Evolutionary conservation across 2,797 vertebrate species (phyloP).

Genomic region (Sus cebifrons): DNA sequence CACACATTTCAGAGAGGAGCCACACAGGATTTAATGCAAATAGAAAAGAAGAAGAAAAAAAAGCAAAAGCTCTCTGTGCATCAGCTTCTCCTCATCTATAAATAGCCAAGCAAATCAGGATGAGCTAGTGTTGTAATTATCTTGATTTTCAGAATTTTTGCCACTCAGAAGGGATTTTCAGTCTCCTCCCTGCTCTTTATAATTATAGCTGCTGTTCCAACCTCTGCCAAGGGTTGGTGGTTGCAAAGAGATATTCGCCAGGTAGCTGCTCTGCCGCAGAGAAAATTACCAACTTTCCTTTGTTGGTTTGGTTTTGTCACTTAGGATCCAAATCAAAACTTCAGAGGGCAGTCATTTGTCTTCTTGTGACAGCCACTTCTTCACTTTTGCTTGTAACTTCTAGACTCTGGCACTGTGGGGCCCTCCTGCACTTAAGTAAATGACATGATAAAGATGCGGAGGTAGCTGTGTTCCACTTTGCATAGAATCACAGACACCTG

Average conservation of each 20-base stretch:
- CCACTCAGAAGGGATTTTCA: slow-evolving; percentile 80
- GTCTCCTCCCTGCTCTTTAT: slow-evolving; percentile 69
- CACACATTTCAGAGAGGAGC: slow-evolving; percentile 89
- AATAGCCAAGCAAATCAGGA: slow-evolving; percentile 88
- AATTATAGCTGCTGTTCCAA: slow-evolving; percentile 80
- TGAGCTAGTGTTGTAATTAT: slow-evolving; percentile 88
- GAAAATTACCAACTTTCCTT: slow-evolving; percentile 64
- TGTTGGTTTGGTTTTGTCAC: slow-evolving; percentile 62
- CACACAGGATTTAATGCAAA: slow-evolving; percentile 90
- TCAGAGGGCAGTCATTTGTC: slow-evolving; percentile 74
- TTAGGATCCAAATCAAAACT: slow-evolving; percentile 72
- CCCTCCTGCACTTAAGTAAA: background rate
- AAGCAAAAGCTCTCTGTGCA: slow-evolving; percentile 83
- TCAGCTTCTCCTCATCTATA: slow-evolving; percentile 87
- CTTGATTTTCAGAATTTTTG: slow-evolving; percentile 89
- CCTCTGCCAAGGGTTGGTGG: slow-evolving; percentile 72
- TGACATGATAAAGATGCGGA: background rate
- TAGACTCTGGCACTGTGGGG: background rate
- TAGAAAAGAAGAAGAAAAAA: slow-evolving; percentile 47
- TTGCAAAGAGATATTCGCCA: slow-evolving; percentile 57
- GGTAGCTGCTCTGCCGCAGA: slow-evolving; percentile 71
- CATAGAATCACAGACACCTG: background rate
- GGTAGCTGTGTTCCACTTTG: background rate
- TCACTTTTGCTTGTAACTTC: slow-evolving; percentile 48
- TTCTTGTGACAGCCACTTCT: slow-evolving; percentile 73